A percentile compares a stretch with the other conserved stretches of the same genome.
Evolutionary conservation across 1,140 invertebrate species (phyloP).

Genomic region (Bombus confusus): DNA sequence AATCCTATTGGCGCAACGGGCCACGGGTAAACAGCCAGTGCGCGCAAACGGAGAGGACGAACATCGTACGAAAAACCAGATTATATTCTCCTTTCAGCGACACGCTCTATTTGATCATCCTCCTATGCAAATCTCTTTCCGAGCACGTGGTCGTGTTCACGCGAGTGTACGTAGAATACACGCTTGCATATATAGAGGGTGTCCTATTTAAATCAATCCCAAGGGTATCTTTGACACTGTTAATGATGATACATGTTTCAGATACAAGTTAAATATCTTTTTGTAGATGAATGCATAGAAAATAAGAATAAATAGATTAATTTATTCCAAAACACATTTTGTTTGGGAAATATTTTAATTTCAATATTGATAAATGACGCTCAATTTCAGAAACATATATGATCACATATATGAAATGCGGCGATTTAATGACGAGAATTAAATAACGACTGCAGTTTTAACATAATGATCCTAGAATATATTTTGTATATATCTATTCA

Average conservation of each 20-base stretch:
- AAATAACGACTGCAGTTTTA: too few species aligned
- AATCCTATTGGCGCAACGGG: slow-evolving; percentile 5
- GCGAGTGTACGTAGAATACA: background rate
- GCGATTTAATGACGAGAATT: too few species aligned
- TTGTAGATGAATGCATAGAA: too few species aligned
- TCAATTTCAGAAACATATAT: too few species aligned
- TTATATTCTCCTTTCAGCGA: slow-evolving; percentile 13
- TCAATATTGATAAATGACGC: too few species aligned
- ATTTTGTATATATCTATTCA: too few species aligned
- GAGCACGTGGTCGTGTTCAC: background rate
- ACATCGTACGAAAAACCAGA: slow-evolving; percentile 11
- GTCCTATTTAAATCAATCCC: background rate
- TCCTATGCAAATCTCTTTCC: slow-evolving; percentile 13
- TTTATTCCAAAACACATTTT: too few species aligned
- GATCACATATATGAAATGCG: too few species aligned
- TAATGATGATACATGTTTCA: background rate
- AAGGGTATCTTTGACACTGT: background rate
- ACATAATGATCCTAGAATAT: too few species aligned
- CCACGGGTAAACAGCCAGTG: background rate
- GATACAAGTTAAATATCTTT: background rate
- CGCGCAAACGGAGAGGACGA: background rate
- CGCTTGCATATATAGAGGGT: background rate
- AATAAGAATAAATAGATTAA: too few species aligned
- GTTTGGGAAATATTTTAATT: too few species aligned
- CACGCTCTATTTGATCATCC: slow-evolving; percentile 28